Conservation (phyloP, 2,113 vertebrate species). For the Myrmecobius fasciatus region DNA sequence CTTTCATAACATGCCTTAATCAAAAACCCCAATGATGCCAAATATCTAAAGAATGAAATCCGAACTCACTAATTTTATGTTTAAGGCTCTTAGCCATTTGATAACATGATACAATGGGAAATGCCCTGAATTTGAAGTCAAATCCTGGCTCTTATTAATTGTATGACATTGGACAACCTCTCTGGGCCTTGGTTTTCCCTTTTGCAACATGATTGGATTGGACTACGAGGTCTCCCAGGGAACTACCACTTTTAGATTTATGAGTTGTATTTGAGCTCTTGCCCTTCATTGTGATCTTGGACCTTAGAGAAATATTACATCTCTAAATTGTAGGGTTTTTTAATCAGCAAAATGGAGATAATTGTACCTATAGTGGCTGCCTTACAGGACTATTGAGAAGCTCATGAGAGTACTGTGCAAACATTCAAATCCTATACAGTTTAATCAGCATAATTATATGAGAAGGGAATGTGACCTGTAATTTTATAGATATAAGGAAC, state of each 20-base stretch:
- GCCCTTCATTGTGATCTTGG: not conserved
- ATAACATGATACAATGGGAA: not conserved
- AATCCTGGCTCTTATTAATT: not conserved
- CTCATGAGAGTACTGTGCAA: not conserved
- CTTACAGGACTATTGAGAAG: not conserved
- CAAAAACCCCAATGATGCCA: not conserved
- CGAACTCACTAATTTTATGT: not conserved
- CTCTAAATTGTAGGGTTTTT: not conserved
- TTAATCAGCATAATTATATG: not conserved
- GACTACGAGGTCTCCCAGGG: not conserved
- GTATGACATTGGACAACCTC: not conserved
- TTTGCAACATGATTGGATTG: not conserved
- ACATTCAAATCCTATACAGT: not conserved
- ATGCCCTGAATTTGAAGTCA: not conserved
- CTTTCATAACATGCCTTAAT: not conserved
- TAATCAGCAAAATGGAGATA: conserved; percentile 3
- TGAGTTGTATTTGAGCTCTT: not conserved
- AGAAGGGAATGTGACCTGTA: not conserved
- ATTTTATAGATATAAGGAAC: not conserved
- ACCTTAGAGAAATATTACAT: not conserved
- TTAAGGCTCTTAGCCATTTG: not conserved
- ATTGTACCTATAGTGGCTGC: not conserved
- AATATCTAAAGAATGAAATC: not conserved
- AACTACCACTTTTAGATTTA: not conserved
- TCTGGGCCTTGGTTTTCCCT: not conserved